These are phyloP conservation scores for Drosophila parabipectinata DNA, from an alignment of 1,140 invertebrate genomes.

Conservation along the genomic window DNA sequence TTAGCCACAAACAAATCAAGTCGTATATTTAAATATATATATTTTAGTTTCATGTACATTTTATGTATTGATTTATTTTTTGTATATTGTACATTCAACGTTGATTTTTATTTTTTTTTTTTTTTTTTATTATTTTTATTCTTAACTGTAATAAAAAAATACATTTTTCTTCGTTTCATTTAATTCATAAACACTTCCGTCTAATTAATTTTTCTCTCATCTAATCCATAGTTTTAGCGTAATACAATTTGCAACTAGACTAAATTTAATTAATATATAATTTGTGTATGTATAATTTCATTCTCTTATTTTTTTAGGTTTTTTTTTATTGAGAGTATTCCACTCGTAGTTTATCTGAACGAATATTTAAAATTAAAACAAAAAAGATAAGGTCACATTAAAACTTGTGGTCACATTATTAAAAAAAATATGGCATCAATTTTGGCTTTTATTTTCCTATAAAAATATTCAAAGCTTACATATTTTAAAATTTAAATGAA, in stretches of 20 bases:
- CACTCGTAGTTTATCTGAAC: not conserved
- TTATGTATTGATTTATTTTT: constrained; percentile 5
- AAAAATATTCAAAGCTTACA: not conserved
- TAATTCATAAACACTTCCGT: constrained; percentile 25
- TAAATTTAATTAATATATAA: constrained; percentile 44
- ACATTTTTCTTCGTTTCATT: constrained; percentile 49
- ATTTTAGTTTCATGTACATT: constrained; percentile 17
- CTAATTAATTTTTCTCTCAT: constrained; percentile 13
- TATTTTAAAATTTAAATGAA: too few species aligned
- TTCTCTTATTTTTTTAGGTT: constrained; percentile 5
- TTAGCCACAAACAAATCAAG: constrained; percentile 33
- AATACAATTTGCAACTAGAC: constrained; percentile 57
- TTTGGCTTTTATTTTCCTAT: constrained; percentile 8
- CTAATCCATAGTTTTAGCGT: constrained; percentile 41
- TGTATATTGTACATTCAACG: constrained; percentile 43
- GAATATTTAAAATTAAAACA: not conserved
- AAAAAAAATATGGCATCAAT: constrained; percentile 5
- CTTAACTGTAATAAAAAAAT: constrained; percentile 70
- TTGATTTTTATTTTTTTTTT: constrained; percentile 28
- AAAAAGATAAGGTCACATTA: not conserved
- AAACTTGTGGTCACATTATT: not conserved
- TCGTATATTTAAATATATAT: constrained; percentile 18
- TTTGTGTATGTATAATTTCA: constrained; percentile 37
- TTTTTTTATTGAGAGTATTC: constrained; percentile 10
- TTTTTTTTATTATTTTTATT: constrained; percentile 22